Evolutionary conservation across 2,888 invertebrate species (phyloP).

Genomic region (Andricus quercusramuli): DNA sequence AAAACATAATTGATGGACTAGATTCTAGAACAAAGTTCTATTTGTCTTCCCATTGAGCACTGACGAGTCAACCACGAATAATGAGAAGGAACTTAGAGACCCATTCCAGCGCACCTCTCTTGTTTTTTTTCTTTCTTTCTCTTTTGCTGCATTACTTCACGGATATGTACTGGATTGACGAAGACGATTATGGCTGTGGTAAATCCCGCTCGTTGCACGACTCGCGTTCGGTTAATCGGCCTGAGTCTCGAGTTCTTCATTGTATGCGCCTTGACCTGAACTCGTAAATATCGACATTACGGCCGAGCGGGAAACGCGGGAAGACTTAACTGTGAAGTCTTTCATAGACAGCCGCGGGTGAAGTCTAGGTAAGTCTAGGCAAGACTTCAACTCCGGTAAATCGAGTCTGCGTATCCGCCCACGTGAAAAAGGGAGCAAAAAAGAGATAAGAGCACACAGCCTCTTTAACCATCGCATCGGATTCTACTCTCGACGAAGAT

Average conservation of each 20-base stretch:
- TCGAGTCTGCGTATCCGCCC: slow-evolving; percentile 55
- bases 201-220: slow-evolving; percentile 34
- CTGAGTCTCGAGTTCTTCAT: slow-evolving; percentile 25
- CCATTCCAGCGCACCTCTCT: slow-evolving; percentile 4
- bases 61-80: slow-evolving; percentile 9
- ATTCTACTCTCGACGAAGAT: slow-evolving; percentile 4
- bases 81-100: slow-evolving; percentile 8
- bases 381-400: slow-evolving; percentile 60
- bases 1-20: neutral
- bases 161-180: slow-evolving; percentile 36
- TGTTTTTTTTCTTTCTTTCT: neutral
- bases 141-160: slow-evolving; percentile 16
- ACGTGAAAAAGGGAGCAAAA: slow-evolving; percentile 52
- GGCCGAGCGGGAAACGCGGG: slow-evolving; percentile 21
- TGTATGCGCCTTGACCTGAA: slow-evolving; percentile 39
- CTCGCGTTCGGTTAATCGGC: slow-evolving; percentile 36
- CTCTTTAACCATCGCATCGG: slow-evolving; percentile 38
- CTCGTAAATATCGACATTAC: slow-evolving; percentile 31
- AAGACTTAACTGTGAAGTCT: slow-evolving; percentile 26
- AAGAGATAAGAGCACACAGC: slow-evolving; percentile 24
- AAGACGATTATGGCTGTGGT: slow-evolving; percentile 29
- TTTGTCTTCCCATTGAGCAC: neutral
- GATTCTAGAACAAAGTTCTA: neutral
- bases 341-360: slow-evolving; percentile 8
- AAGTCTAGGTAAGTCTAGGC: slow-evolving; percentile 56